Evolutionary conservation across 2,888 invertebrate genomes (phyloP), one percentile per base, ranked within the genome.

Genomic region (Acanthosoma haemorrhoidale): DNA sequence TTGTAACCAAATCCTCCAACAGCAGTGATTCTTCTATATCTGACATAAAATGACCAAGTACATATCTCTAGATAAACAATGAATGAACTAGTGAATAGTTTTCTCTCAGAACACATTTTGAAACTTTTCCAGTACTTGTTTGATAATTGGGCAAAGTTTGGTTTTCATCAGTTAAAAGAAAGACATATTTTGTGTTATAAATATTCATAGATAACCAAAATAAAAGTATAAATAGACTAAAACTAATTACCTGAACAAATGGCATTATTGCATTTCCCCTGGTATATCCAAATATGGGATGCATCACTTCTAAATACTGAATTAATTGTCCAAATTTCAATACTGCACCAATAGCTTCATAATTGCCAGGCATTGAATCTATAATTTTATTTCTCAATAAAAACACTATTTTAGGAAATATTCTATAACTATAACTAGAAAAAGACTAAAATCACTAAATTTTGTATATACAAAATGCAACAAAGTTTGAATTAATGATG

Each of bases 211-310:
- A 32, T 9, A 1, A 39, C 3, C n/a, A 9, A n/a, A 43, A 43
- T 11, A 21, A 43, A 21, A 3, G 4, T n/a, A 13, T 41, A 9
- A 43, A 43, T 21, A 11, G 9, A 21, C 18, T 18, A 60, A 29
- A 13, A 15, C 18, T 64, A 25, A 21, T 57, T 75, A 83, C 84
- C 85, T 96, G 96, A 67, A 92, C 74, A 63, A 91, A 83, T 2
- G 94, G 87, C 18, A 90, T 83, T 0, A 91, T 64, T 0, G 85
- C 81, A 15, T 88, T 86, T 21, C 93, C 91, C 82, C 87, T 90
- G 1, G 94, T 93, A 77, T 94, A 92, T 1, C 94, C 93, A 78
- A 95, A 88, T 59, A 95, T 76, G 0, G 95, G 91, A 83, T 96
- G 94, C 82, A 96, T 83, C 0, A 95, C 87, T 82, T 96, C 96